phyloP scores from a whole-genome alignment of 2,113 vertebrate genomes.

The Lutjanus erythropterus region DNA sequence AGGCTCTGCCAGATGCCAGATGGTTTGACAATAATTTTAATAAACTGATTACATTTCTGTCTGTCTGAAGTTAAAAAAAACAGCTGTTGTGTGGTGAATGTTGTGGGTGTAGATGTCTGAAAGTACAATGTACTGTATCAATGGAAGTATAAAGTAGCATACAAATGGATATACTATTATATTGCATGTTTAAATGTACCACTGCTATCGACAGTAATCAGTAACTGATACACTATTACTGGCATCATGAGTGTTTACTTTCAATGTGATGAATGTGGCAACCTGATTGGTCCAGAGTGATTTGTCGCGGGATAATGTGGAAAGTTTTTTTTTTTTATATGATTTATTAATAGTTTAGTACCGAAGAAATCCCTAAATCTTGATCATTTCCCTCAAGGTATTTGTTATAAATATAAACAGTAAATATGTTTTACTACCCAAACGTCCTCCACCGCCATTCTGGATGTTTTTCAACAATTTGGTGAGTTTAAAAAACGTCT shows the following conservation, averaged over 20 bases:
- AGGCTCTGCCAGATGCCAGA: too few relatives aligned
- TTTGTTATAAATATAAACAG: rapidly evolving
- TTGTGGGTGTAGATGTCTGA: background rate
- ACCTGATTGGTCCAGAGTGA: constrained; percentile 49
- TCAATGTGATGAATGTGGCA: background rate
- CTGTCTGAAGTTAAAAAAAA: background rate
- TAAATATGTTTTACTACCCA: constrained; percentile 90
- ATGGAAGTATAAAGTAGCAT: background rate
- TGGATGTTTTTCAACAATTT: constrained; percentile 89
- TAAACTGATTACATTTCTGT: background rate
- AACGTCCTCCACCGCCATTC: constrained; percentile 87
- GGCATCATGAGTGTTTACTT: constrained; percentile 21
- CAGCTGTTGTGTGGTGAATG: background rate
- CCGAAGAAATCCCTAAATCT: background rate
- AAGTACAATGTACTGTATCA: background rate
- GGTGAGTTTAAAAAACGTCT: constrained; percentile 76
- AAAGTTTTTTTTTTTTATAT: too few relatives aligned
- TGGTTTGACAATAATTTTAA: too few relatives aligned
- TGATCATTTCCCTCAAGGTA: background rate
- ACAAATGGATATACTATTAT: background rate
- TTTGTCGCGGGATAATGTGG: constrained; percentile 47
- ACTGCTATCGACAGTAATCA: background rate
- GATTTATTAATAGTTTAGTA: background rate
- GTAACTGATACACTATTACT: background rate
- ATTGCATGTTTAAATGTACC: background rate